Evolutionary conservation across 2,888 invertebrate species (phyloP), one percentile per base, ranked within the genome.

Genomic region (Chymomyza caudatula): DNA sequence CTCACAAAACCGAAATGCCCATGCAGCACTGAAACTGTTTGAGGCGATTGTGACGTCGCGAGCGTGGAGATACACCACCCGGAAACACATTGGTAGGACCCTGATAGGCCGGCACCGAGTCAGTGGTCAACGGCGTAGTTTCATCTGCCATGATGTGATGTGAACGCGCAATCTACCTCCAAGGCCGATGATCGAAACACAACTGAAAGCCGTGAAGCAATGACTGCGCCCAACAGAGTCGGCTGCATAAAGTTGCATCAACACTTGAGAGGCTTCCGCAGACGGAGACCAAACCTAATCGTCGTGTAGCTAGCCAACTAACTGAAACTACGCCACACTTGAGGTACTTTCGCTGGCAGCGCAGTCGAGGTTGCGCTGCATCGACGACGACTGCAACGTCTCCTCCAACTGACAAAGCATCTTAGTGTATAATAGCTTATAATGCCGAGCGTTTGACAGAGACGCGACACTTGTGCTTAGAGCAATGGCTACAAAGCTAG

Each of bases 1-100:
- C 95, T 94, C 90, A 96, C 96, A 95, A 89, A 63, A 95, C 89
- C 8, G 92, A 91, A 3, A 93, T 92, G 79, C 94, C 94, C 52
- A 95, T 90, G 74, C 94, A 94, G 86, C 95, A 95, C 80, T 95
- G 95, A 82, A 94, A 93, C 81, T 92, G 92, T 56, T 90, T 90
- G 72, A 92, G 87, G 77, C 90, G 90, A 8, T 87, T 87, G 52
- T n/a, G n/a, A n/a, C 90, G 89, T 53, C 91, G 90, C 13, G 89
- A 89, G 43, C 92, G 89, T 37, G 91, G 88, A 4, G 91, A 86
- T 22, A 92, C 91, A 37, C 91, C 90, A 29, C 91, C 90, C 29
- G 92, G 91, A 74, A 92, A 92, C 2, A 92, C 90, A 76, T 92
- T 92, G 53, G 88, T 86, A n/a, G 92, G 90, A 37, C 90, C 90